Evolutionary conservation across 2,888 invertebrate species (phyloP), one percentile per base, ranked within the genome.

Genomic region (Ochropacha duplaris): DNA sequence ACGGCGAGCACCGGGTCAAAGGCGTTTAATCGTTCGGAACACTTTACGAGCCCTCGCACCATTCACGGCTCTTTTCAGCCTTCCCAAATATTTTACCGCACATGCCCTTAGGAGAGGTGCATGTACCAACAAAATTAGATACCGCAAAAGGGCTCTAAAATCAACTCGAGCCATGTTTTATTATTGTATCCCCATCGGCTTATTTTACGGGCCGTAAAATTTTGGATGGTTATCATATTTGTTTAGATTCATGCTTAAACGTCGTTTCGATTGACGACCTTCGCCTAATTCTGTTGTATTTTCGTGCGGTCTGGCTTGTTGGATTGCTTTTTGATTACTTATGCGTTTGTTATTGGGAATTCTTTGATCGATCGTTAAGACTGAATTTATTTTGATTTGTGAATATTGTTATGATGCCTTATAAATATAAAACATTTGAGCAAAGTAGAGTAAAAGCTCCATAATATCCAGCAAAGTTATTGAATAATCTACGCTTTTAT

Each of bases 21-120:
- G 75, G 71, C 74, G 77, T 69, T 84, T 84, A 87, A 85, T 87
- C 86, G 85, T 67, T 80, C 60, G 84, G 82, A 86, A 87, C 78
- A 76, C 68, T 86, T 87, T 86, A 86, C 83, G 83, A 83, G 68
- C 76, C 64, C 68, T 61, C 60, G 70, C 69, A 71, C 70, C 65
- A 74, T 81, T 78, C 77, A 74, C 72, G 65, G 44, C 44, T 44
- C 44, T 19, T 44, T 31, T n/a, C 19, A 52, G 64, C 63, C 61
- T 60, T 54, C 64, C 64, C 67, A 62, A 70, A 75, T 73, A 70
- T 70, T 72, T 72, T 65, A 69, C 65, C 64, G 69, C 64, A 63
- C 71, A 71, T 58, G 59, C 71, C 58, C 65, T 65, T 57, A 61
- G 59, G 59, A 56, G 69, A 67, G 71, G 72, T 64, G 60, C 64